These are phyloP conservation scores for Macrophya alboannulata DNA, from an alignment of 2,888 invertebrate species.

Conservation along the genomic window DNA sequence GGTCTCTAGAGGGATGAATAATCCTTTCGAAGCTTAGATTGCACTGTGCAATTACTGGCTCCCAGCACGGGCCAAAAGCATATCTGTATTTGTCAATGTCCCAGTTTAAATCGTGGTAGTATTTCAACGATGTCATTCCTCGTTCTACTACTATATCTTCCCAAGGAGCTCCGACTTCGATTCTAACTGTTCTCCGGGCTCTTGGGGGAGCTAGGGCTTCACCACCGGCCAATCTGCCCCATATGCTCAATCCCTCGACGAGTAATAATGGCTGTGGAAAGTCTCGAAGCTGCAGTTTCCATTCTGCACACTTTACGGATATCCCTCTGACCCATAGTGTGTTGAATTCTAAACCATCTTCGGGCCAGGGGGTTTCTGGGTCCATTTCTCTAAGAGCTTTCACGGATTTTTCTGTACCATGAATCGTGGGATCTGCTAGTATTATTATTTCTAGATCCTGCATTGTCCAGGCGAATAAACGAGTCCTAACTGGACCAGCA, in stretches of 20 bases:
- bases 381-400: conserved; percentile 91
- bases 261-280: conserved; percentile 97
- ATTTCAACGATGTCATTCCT: conserved; percentile 97
- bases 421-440: conserved; percentile 93
- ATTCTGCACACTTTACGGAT: conserved; percentile 90
- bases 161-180: conserved; percentile 94
- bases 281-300: conserved; percentile 95
- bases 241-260: conserved; percentile 91
- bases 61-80: conserved; percentile 99
- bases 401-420: conserved; percentile 90
- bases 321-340: conserved; percentile 97
- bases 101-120: conserved; percentile 98
- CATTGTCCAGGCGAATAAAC: conserved; percentile 94
- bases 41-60: conserved; percentile 96
- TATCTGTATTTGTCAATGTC: conserved; percentile 94
- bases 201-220: conserved; percentile 91
- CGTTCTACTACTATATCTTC: conserved; percentile 91
- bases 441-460: conserved; percentile 87
- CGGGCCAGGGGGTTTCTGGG: conserved; percentile 95
- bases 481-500: conserved; percentile 84
- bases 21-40: conserved; percentile 94
- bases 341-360: conserved; percentile 93
- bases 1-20: conserved; percentile 93
- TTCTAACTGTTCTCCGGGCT: conserved; percentile 89
- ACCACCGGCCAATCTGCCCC: conserved; percentile 95